Evolutionary conservation across 2,797 vertebrate genomes (phyloP).

Genomic region (Chelidonichthys spinosus): DNA sequence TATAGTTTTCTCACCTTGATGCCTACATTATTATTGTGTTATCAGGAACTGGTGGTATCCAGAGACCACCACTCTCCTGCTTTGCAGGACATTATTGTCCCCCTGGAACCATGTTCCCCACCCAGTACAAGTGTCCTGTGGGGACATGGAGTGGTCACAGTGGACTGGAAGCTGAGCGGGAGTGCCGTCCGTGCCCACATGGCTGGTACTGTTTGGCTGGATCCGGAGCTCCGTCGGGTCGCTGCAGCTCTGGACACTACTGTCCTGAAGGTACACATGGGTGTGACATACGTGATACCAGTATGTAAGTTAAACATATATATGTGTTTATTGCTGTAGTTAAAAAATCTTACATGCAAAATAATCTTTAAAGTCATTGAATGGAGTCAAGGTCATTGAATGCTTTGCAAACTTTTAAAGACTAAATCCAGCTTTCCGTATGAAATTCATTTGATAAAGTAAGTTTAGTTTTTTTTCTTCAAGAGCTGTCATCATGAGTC

Average conservation of each 20-base stretch:
- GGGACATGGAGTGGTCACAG: slow-evolving; percentile 91
- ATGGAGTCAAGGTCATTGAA: neutral
- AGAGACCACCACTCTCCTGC: slow-evolving; percentile 86
- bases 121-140: slow-evolving; percentile 88
- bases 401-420: neutral
- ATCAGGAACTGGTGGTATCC: slow-evolving; percentile 88
- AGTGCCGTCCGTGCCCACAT: slow-evolving; percentile 84
- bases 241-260: slow-evolving; percentile 90
- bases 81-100: slow-evolving; percentile 92
- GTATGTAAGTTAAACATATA: neutral
- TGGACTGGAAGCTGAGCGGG: slow-evolving; percentile 77
- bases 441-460: slow-evolving; percentile 12
- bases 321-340: neutral
- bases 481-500: slow-evolving; percentile 44
- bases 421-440: neutral
- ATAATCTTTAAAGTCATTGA: neutral
- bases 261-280: slow-evolving; percentile 86
- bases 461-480: slow-evolving; percentile 13
- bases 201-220: slow-evolving; percentile 91
- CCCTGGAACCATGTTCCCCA: slow-evolving; percentile 86
- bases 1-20: neutral
- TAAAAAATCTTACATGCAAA: neutral
- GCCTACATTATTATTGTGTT: slow-evolving; percentile 8
- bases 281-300: neutral
- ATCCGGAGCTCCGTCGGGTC: slow-evolving; percentile 83